phyloP scores from a whole-genome alignment of 23 tunicate genomes.

The Halocynthia roretzi region DNA sequence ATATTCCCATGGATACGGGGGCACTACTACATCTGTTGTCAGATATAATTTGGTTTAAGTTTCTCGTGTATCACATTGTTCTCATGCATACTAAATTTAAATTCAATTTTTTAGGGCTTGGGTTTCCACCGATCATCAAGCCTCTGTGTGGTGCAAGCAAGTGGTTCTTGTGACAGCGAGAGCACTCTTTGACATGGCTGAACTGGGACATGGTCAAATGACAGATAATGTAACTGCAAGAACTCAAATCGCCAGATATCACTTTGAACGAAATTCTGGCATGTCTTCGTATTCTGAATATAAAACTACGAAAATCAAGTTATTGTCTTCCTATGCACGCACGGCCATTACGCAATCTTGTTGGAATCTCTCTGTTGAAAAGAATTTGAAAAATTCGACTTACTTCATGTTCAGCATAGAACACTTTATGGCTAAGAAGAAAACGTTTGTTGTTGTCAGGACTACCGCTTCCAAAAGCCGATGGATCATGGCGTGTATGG shows the following conservation, averaged over 20 bases:
- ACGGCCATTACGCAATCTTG: constrained; percentile 1
- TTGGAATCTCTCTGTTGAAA: constrained; percentile 31
- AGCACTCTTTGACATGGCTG: constrained; percentile 47
- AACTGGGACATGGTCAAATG: constrained; percentile 30
- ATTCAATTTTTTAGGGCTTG: constrained; percentile 8
- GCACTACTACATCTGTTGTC: neutral
- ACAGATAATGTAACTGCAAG: constrained; percentile 32
- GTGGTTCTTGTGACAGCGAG: constrained; percentile 48
- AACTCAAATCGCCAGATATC: constrained; percentile 20
- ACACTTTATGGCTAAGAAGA: constrained; percentile 10
- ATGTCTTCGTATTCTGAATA: neutral
- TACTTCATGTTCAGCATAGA: constrained; percentile 41
- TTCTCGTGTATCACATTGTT: neutral
- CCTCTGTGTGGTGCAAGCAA: constrained; percentile 92
- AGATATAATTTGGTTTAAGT: neutral
- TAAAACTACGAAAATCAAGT: constrained; percentile 23
- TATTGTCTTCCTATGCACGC: constrained; percentile 23
- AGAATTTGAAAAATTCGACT: neutral
- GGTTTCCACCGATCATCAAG: constrained; percentile 78
- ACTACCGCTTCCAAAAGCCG: constrained; percentile 23
- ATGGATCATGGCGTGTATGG: constrained; percentile 64
- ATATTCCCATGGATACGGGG: too few relatives aligned
- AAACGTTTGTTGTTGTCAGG: constrained; percentile 25
- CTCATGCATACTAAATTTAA: neutral
- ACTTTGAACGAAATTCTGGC: constrained; percentile 27